Evolutionary conservation across 2,797 vertebrate species (phyloP), one percentile per base, ranked within the genome.

Genomic region (Loris lydekkerianus): DNA sequence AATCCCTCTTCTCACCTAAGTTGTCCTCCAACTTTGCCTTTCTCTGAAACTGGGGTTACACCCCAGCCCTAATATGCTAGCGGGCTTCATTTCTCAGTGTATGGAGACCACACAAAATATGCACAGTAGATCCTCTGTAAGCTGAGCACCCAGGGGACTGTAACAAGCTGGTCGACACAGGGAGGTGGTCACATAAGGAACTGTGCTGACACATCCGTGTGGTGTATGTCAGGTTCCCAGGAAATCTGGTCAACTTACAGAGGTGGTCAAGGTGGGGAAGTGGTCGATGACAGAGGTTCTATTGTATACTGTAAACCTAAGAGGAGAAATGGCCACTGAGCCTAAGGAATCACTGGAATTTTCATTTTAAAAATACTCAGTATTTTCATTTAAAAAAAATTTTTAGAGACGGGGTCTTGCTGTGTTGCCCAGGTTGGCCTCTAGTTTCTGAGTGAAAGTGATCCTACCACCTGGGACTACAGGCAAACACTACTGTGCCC

Each of bases 21-120:
- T 25, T 53, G 61, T 1, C 63, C 34, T 72, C 63, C 70, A 2
- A 2, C 25, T 7, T 27, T 20, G n/a, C 56, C 72, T 40, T 40
- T 25, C 4, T 37, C 53, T 25, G 18, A 10, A 23, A 63, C 21
- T 31, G 29, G n/a, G 67, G 2, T 46, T 46, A 2, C 10, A 3
- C 8, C 3, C 27, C 3, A 15, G 8, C 81, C 46, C 60, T 40
- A 18, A 27, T 7, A 0, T 1, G 15, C 73, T 18, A 3, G 0
- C 0, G 29, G 4, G 20, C 70, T 10, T 70, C 31, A 7, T 3
- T 58, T 37, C 78, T 76, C 63, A 37, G 6, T 2, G 3, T 3
- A 2, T 3, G 14, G 7, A 5, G 31, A 58, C 31, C n/a, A 63
- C 65, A 34, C 65, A 34, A 34, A 61, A 65, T 5, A 80, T 37